Base-by-base conservation (phyloP, 2,113 vertebrate genomes). In the Apteryx mantelli region DNA sequence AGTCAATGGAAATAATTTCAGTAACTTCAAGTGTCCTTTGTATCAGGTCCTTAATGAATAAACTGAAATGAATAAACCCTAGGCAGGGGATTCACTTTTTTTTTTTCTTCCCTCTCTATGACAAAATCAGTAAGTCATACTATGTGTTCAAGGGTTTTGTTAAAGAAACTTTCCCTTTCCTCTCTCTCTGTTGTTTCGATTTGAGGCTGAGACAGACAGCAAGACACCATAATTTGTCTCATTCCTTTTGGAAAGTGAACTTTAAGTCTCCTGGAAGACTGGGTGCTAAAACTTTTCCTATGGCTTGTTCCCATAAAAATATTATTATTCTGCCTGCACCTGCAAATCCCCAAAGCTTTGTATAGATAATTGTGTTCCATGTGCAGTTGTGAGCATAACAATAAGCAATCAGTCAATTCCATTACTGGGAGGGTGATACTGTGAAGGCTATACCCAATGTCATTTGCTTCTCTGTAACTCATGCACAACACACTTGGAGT, bases 331-430 rank as follows among this genome's bases (percentile, higher is more conserved):
- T 8, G 1, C 44, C 88, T 95, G 76, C 36, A 76, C 70, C 21
- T 79, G 94, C 83, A 68, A 97, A 94, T 93, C 86, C 76, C 81
- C 19, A 79, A 83, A 94, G 71, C 25, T 88, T 89, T 90, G 12
- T 85, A n/a, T 25, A 96, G 82, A 95, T 94, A 95, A 97, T 96
- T 97, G 61, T 38, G 61, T 91, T 80, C 60, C 26, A 21, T 70
- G 66, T 5, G 5, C 82, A 68, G 44, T 70, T 77, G 21, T 88
- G 65, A 81, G 76, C 82, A 64, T 74, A 89, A 95, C 73, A 96
- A 95, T 91, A 94, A 97, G 55, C 60, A 90, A 96, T 93, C 90
- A 90, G 48, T 95, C 86, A 97, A 64, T 71, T 96, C 36, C 38
- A 80, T 96, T 96, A 97, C 53, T 83, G 17, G n/a, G 40, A 93